A percentile compares a stretch with the other conserved stretches of the same genome.
Conservation (phyloP, 2,113 vertebrate species). For the Tylochromis polylepis region DNA sequence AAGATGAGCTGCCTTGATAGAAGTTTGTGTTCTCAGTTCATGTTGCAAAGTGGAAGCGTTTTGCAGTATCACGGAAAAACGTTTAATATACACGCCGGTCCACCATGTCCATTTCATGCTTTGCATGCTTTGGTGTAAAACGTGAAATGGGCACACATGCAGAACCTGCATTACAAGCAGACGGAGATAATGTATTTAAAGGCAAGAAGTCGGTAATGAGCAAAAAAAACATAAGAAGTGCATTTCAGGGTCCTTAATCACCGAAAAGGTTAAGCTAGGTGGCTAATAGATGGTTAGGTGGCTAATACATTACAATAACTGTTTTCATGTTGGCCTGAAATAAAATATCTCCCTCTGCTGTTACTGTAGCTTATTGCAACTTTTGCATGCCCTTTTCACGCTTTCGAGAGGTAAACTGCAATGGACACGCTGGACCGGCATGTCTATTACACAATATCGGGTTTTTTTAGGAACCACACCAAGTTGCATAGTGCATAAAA, state of each 20-base stretch:
- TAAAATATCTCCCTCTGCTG: neutral
- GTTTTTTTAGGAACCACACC: neutral
- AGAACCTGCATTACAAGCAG: neutral
- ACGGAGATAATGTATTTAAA: neutral
- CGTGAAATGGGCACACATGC: neutral
- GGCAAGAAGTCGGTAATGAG: neutral
- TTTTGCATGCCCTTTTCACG: neutral
- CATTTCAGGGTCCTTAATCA: neutral
- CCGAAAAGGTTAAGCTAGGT: neutral
- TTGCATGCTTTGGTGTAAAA: neutral
- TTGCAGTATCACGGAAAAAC: neutral
- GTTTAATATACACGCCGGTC: neutral
- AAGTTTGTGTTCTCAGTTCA: neutral
- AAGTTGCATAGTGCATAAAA: neutral
- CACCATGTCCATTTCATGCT: neutral
- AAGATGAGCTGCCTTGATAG: neutral
- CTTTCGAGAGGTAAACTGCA: neutral
- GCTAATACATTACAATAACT: no score
- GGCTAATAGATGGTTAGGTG: no score
- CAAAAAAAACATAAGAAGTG: neutral
- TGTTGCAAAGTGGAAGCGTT: neutral
- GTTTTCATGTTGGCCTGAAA: neutral
- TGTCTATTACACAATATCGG: rapidly evolving
- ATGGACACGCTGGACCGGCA: neutral
- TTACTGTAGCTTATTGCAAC: neutral